Base-by-base conservation (phyloP, 2,888 invertebrate species). In the Eristalis tenax region DNA sequence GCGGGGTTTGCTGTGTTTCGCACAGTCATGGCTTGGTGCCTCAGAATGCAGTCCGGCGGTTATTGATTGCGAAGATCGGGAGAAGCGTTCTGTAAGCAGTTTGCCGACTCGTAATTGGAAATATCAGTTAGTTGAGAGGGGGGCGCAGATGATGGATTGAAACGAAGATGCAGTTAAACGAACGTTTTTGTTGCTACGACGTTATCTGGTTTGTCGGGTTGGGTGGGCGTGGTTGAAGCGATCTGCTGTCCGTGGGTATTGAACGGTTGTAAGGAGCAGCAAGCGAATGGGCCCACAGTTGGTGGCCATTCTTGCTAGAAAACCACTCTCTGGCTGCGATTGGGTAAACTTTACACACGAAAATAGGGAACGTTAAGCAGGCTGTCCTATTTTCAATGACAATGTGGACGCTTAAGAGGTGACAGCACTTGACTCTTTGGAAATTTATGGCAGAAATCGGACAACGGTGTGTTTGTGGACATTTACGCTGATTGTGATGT, bases 51-150 rank as follows among this genome's bases (percentile, higher is more conserved):
- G 70, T 59, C 59, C 59, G 40, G 64, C 22, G 66, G 65, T 28
- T 77, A 74, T 74, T 70, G 82, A 82, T 71, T 28, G 38, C 56
- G 63, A 22, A 6, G 32, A 32, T 32, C 32, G n/a, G 43, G 43
- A 18, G n/a, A n/a, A 43, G 43, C 28, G n/a, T 23, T 64, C 38
- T 35, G 66, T 66, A 4, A 43, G 65, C 32, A 15, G n/a, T 68
- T 35, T 35, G 35, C 35, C 4, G 38, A 13, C 13, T 32, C 43
- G 59, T 59, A 28, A 65, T 59, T 23, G 35, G 4, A 11, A 63
- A 15, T 59, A 28, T 28, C 18, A 13, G 32, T 8, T 28, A 32
- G 68, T 13, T 4, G 5, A 40, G 28, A 5, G 28, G 28, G 4
- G 5, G 1, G 32, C 26, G 8, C 4, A 32, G n/a, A 32, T 22